These are phyloP conservation scores for Mohoua ochrocephala DNA, from an alignment of 2,113 vertebrate species.

Conservation along the genomic window DNA sequence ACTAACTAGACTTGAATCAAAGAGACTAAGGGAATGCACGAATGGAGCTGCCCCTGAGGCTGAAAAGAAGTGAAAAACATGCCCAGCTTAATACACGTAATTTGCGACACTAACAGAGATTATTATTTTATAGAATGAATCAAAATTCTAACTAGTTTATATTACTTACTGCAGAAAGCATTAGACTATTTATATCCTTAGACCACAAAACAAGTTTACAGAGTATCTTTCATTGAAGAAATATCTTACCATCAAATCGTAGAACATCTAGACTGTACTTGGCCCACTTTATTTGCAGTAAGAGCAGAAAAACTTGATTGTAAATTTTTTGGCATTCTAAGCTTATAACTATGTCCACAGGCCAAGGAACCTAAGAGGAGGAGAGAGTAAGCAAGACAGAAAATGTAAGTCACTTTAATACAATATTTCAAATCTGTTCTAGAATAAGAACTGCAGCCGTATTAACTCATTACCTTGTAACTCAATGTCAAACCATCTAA, in stretches of 20 bases:
- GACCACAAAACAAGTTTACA: neutral
- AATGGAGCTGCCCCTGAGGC: neutral
- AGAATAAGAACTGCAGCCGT: neutral
- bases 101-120: neutral
- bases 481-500: slow-evolving; percentile 91
- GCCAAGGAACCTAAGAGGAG: slow-evolving; percentile 90
- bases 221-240: neutral
- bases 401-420: neutral
- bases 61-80: neutral
- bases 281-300: slow-evolving; percentile 97
- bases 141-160: neutral
- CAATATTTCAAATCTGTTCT: neutral
- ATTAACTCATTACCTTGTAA: slow-evolving; percentile 83
- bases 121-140: neutral
- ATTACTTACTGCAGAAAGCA: neutral
- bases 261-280: slow-evolving; percentile 96
- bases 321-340: slow-evolving; percentile 98
- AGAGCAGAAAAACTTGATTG: slow-evolving; percentile 95
- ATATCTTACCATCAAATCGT: slow-evolving; percentile 86
- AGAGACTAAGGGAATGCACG: neutral
- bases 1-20: neutral
- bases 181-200: neutral
- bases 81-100: rapidly evolving
- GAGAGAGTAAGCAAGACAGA: neutral
- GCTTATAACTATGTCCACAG: slow-evolving; percentile 98